These are phyloP conservation scores for Sebastes hubbsi DNA, from an alignment of 2,797 vertebrate genomes.

Conservation along the genomic window DNA sequence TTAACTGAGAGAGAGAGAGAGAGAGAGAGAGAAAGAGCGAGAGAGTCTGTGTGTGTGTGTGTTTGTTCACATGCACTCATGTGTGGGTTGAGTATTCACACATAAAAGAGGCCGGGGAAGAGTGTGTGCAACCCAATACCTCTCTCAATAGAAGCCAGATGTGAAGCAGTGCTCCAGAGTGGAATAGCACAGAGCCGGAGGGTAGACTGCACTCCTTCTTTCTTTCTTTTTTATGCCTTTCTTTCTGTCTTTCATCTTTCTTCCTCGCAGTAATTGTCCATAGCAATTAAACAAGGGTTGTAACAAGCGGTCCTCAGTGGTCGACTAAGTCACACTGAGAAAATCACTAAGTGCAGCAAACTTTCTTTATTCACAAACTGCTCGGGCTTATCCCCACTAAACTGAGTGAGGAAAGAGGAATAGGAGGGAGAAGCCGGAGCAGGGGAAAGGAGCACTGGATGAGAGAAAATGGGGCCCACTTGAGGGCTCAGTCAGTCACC, in stretches of 20 bases:
- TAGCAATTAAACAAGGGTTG: background rate
- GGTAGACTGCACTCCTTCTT: slow-evolving; percentile 14
- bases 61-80: slow-evolving; percentile 28
- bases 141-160: slow-evolving; percentile 82
- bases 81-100: slow-evolving; percentile 66
- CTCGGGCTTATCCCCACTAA: slow-evolving; percentile 4
- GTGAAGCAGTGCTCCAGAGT: slow-evolving; percentile 65
- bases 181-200: slow-evolving; percentile 46
- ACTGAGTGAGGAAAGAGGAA: slow-evolving; percentile 1
- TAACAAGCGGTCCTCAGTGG: background rate
- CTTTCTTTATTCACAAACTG: background rate
- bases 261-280: background rate
- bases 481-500: slow-evolving; percentile 51
- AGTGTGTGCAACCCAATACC: slow-evolving; percentile 75
- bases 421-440: slow-evolving; percentile 17
- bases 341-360: background rate
- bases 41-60: background rate
- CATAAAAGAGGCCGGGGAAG: slow-evolving; percentile 52
- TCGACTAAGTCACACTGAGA: slow-evolving; percentile 1
- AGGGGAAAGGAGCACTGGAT: slow-evolving; percentile 6
- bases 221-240: background rate
- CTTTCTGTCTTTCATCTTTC: background rate
- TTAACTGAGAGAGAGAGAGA: slow-evolving; percentile 27
- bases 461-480: slow-evolving; percentile 58
- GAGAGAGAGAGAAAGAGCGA: background rate